Percentiles rank a stretch among this genome's conserved stretches.
Evolutionary conservation across 2,113 vertebrate genomes (phyloP).

Genomic region (Orthonyx spaldingii): DNA sequence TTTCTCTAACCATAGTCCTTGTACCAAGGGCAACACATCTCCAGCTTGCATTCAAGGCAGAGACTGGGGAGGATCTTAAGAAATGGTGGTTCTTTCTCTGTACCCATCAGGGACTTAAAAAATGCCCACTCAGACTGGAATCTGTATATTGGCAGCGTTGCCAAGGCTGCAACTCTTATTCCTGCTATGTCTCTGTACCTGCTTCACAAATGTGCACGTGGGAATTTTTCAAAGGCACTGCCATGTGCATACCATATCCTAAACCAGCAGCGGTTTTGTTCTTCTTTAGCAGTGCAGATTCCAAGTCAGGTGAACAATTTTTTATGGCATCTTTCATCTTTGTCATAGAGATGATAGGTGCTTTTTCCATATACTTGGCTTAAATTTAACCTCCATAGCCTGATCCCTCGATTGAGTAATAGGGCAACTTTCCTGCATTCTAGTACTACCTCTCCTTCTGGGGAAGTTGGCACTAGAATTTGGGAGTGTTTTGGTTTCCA

Average conservation of each 20-base stretch:
- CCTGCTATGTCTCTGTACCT: not conserved
- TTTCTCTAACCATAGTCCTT: not conserved
- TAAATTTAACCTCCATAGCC: not conserved
- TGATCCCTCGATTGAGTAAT: not conserved
- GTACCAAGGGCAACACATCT: not conserved
- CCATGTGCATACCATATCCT: not conserved
- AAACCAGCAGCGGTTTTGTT: not conserved
- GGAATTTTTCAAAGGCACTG: not conserved
- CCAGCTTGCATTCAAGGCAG: not conserved
- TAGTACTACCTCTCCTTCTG: not conserved
- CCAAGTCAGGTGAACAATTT: not conserved
- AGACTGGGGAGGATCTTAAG: not conserved
- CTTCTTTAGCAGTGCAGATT: not conserved
- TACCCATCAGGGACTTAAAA: not conserved
- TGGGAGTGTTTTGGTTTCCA: slow-evolving; percentile 9
- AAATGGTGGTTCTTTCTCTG: not conserved
- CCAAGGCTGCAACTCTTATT: not conserved
- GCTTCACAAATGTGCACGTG: not conserved
- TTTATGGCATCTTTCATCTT: not conserved
- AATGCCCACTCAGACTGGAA: not conserved
- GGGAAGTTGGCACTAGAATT: not conserved
- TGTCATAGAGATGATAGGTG: not conserved
- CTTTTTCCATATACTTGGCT: not conserved
- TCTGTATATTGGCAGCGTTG: not conserved
- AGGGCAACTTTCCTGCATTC: not conserved